Base-by-base conservation (phyloP, 2,113 vertebrate species). In the Microtus montanus region DNA sequence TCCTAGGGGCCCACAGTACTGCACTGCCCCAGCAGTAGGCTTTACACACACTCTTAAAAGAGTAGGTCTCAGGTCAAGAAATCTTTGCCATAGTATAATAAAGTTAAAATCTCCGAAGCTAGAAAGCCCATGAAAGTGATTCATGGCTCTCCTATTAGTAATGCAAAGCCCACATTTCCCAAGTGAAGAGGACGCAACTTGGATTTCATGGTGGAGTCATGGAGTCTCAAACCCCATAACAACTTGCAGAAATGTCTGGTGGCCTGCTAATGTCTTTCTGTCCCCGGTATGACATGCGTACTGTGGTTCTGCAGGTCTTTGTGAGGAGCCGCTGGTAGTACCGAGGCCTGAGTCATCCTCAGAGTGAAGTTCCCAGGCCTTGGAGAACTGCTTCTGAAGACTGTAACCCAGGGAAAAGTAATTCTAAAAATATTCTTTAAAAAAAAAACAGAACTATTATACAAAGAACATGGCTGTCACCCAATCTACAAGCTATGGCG, bases 401-500 rank as follows among this genome's bases (percentile, higher is more conserved):
- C 73, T 68, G 33, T 88, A 92, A 58, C 92, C 35, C 74, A 78
- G 77, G 58, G 71, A 92, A 93, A 89, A 38, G 13, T 19, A 92
- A 2, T n/a, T 70, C 66, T 64, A 44, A 68, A 15, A 75, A 41
- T 13, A 83, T 61, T 73, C 19, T 73, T 38, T 0, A 54, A 54
- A 54, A 54, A 24, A 58, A 35, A 63, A 61, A 28, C 35, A 75
- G 75, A 63, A 94, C 64, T 58, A 41, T 54, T 92, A 80, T 87
- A 87, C 47, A 44, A 92, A 89, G 68, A 88, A 41, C 49, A 8
- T 41, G 66, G 26, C 49, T 90, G 44, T 88, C 73, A 73, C 33
- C 74, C 92, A 33, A 49, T 93, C 90, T 91, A 92, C 66, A 96
- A 63, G 70, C 87, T 64, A 87, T 47, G 95, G 90, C 61, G 75